Evolutionary conservation across 2,888 invertebrate species (phyloP), one percentile per base, ranked within the genome.

Genomic region (Bruchidius siliquastri): DNA sequence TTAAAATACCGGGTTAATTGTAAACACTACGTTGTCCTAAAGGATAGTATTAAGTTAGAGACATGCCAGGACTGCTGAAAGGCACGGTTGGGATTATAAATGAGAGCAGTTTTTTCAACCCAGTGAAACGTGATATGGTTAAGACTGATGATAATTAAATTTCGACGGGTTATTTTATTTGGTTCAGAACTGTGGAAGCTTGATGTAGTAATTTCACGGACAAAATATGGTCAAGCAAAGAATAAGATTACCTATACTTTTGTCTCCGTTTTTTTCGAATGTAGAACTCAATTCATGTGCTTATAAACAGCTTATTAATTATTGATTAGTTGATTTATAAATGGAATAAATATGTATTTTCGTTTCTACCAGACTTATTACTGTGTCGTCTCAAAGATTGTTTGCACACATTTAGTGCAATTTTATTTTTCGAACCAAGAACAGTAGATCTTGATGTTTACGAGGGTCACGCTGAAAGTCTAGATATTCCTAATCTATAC

Each of bases 1-100:
- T 82, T 82, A 81, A 82, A 79, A 82, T 82, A 78, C 80, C 81
- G 77, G 77, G 77, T 80, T 81, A 81, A 81, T 82, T 81, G 81
- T 79, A 80, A 79, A 79, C 77, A 78, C 77, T 75, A 77, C 77
- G 78, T 78, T 79, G 76, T 78, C 79, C 69, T 13, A 49, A 49
- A 49, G 49, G 49, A 49, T 49, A 49, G 49, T 3, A 49, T 49
- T 49, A 49, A 49, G 49, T 49, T 18, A 1, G 49, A 49, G 49
- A 13, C 49, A 49, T 49, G 49, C 49, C 49, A 13, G 49, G 49
- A 49, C 49, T 49, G 49, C 49, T 49, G 13, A 49, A 13, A 49
- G 49, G 13, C 13, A 49, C 49, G 18, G 13, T 13, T 1, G 49
- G 49, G 49, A 49, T 49, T 49, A 49, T 49, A 49, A 49, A 49